Base-by-base conservation (phyloP, 2,797 vertebrate species). In the Spatula clypeata region DNA sequence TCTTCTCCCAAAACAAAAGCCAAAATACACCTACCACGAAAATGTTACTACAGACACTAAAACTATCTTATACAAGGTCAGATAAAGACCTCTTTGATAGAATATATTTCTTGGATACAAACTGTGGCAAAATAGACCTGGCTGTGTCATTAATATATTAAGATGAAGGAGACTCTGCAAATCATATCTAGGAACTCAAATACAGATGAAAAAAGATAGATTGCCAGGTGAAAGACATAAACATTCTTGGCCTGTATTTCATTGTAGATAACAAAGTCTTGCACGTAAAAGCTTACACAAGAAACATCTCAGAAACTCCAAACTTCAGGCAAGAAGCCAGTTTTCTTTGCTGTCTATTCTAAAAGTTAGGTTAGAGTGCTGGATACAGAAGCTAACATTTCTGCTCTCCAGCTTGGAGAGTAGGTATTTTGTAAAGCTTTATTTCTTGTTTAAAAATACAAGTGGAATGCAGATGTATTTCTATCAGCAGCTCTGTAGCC, bases 291-390 rank as follows among this genome's bases (percentile, higher is more conserved):
- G 26, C 75, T 81, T 72, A 4, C 8, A 40, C 2, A 23, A 55
- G 69, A 79, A 24, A 61, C 62, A 38, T 15, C 61, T 93, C 47
- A 74, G 64, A 74, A 89, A 80, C 38, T 71, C 62, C 49, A 88
- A 86, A 86, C 84, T 95, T 91, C 2, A 67, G 79, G 19, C 36
- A 85, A 79, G n/a, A 91, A 72, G 27, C 55, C 66, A 31, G 31
- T 67, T 91, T 91, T 64, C 11, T 69, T 71, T 84, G 32, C 42
- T 71, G 45, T 94, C 18, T 96, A 55, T 91, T 77, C 51, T 87
- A n/a, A 88, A 94, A 94, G 76, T 97, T 94, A 66, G 47, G 47
- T 70, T 58, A 70, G 45, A 53, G 55, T 57, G 47, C 44, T 65
- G 73, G 11, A 1, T 81, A 51, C 51, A 64, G 76, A 74, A 96